Evolutionary conservation across 2,797 vertebrate species (phyloP).

Genomic region (Channa striata): DNA sequence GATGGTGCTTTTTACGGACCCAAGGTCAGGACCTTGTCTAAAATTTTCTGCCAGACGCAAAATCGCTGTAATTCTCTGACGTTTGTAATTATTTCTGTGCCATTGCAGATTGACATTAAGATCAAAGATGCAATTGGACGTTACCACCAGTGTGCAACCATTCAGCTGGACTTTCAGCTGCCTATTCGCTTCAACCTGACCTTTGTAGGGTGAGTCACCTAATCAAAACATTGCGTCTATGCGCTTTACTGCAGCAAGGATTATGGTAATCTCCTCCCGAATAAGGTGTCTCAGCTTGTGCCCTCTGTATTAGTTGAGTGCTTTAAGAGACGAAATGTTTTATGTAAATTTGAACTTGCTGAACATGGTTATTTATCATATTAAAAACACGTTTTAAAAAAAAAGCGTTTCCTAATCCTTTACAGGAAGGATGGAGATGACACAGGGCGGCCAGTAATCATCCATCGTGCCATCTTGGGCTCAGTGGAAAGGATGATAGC

Average conservation of each 20-base stretch:
- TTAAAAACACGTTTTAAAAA: no score
- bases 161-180: constrained; percentile 97
- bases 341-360: constrained; percentile 15
- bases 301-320: not conserved
- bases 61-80: not conserved
- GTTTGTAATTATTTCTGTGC: constrained; percentile 26
- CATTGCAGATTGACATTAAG: constrained; percentile 92
- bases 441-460: constrained; percentile 92
- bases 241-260: constrained; percentile 30
- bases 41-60: not conserved
- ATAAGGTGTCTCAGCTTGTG: constrained; percentile 16
- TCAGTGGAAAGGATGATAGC: constrained; percentile 97
- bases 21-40: constrained; percentile 83
- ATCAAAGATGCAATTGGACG: constrained; percentile 96
- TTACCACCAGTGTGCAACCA: constrained; percentile 96
- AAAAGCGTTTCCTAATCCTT: not conserved
- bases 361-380: not conserved
- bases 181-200: constrained; percentile 93
- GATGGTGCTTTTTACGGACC: constrained; percentile 98
- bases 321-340: constrained; percentile 2
- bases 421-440: constrained; percentile 88
- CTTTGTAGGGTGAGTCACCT: constrained; percentile 91
- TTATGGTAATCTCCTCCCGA: constrained; percentile 33
- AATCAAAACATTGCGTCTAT: constrained; percentile 37
- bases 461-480: constrained; percentile 95